phyloP scores from a whole-genome alignment of 2,797 vertebrate species.

The Fratercula arctica region DNA sequence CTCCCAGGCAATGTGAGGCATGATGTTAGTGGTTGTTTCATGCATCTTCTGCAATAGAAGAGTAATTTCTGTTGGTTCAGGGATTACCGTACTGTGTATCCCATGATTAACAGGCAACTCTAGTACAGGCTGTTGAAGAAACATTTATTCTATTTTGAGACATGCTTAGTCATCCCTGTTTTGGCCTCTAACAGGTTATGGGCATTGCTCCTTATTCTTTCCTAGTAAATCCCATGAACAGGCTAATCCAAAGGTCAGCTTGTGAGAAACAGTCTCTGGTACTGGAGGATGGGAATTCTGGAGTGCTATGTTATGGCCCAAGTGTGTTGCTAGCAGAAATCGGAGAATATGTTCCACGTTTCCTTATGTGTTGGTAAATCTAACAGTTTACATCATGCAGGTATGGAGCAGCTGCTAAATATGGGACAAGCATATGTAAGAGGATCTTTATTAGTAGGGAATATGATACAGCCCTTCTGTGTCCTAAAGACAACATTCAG shows the following conservation, averaged over 20 bases:
- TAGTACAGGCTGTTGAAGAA: background rate
- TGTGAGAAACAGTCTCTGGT: background rate
- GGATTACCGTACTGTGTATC: background rate
- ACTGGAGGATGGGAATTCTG: background rate
- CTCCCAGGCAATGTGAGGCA: background rate
- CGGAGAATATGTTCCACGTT: accelerated
- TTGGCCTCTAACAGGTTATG: background rate
- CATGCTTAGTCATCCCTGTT: conserved; percentile 26
- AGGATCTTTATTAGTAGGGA: conserved; percentile 17
- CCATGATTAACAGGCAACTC: background rate
- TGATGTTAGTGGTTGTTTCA: background rate
- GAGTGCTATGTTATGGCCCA: background rate
- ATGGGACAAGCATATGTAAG: background rate
- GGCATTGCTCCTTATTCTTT: background rate
- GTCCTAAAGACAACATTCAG: background rate
- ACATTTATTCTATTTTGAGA: conserved; percentile 37
- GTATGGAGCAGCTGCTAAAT: conserved; percentile 32
- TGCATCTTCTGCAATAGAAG: background rate
- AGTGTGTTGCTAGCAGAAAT: background rate
- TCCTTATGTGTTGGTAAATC: background rate
- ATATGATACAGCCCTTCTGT: background rate
- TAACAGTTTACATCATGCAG: background rate
- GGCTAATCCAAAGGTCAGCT: background rate
- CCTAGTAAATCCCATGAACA: background rate
- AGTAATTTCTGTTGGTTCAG: background rate